phyloP scores from a whole-genome alignment of 2,888 invertebrate genomes.

The Drosophila macrospina region DNA sequence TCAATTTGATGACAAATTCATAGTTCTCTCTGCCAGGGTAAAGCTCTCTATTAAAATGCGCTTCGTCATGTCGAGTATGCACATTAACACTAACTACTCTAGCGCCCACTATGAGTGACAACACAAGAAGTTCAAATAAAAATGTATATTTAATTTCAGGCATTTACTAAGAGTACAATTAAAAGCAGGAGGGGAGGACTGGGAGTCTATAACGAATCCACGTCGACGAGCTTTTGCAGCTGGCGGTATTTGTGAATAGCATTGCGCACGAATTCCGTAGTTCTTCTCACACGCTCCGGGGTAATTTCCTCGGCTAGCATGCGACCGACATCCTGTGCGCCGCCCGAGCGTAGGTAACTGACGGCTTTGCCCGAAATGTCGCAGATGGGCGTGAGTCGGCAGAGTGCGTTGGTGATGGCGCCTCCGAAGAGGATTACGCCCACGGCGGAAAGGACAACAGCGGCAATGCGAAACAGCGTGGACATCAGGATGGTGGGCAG shows the following conservation, averaged over 20 bases:
- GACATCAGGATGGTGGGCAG: constrained; percentile 79
- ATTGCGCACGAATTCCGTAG: constrained; percentile 86
- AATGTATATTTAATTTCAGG: constrained; percentile 46
- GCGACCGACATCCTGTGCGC: constrained; percentile 81
- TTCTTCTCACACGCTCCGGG: constrained; percentile 86
- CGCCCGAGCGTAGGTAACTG: constrained; percentile 74
- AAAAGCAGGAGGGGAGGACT: neutral
- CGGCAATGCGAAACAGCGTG: constrained; percentile 85
- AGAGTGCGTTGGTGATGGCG: constrained; percentile 86
- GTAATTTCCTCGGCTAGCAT: constrained; percentile 85
- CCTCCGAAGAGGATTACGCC: constrained; percentile 86
- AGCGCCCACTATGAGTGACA: neutral
- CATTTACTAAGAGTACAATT: constrained; percentile 36
- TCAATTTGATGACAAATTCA: too few species aligned
- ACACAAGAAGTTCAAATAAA: constrained; percentile 22
- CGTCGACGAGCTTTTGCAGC: constrained; percentile 74
- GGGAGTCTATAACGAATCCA: neutral
- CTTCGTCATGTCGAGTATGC: constrained; percentile 9
- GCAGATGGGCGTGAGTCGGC: constrained; percentile 87
- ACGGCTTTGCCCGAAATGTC: constrained; percentile 85
- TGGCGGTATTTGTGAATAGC: constrained; percentile 87
- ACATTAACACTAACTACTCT: neutral
- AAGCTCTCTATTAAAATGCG: neutral
- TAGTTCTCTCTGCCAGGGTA: too few species aligned
- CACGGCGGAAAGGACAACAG: constrained; percentile 85